Evolutionary conservation across 1,140 invertebrate genomes (phyloP), one percentile per base, ranked within the genome.

Genomic region (Rhyacophila brunnea): DNA sequence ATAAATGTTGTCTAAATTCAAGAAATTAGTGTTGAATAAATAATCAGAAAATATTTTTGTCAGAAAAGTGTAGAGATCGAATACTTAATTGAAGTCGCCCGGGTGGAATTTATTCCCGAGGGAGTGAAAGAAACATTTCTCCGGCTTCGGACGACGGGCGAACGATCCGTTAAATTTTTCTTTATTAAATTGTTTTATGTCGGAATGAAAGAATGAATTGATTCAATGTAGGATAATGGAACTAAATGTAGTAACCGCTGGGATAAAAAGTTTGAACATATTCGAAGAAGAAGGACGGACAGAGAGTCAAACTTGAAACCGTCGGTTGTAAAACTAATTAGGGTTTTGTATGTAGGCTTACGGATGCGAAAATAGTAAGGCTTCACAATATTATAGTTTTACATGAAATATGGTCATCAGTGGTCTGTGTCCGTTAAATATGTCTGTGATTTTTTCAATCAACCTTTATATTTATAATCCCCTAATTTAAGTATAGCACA

Each of bases 371-470:
- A 54, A 66, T 57, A 60, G 61, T 66, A 62, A 65, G 62, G 76
- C 74, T 78, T 76, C 56, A 70, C 69, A 71, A 69, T 73, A 73
- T 61, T 53, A 66, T 65, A 59, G 60, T 62, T 62, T 59, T 65
- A 62, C 60, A 62, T 58, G 51, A 58, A 61, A 72, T 70, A 66
- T 67, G 73, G 68, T 74, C 66, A 68, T 69, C 68, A 71, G 67
- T 77, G 75, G 75, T 75, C 74, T 73, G 71, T 76, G 76, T 79
- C 70, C 77, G 73, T 78, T 77, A 72, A 76, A 75, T 78, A 74
- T 78, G 76, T 80, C 77, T 80, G 77, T 80, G 77, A 80, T 80
- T 80, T 78, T 77, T 79, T 80, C 77, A 80, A 77, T 77, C 76
- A 74, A 78, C 77, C 76, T 78, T 79, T 78, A 77, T 76, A 78